Percentiles rank a stretch among this genome's conserved stretches.
phyloP scores from a whole-genome alignment of 2,113 vertebrate genomes.

The Pomatorhinus ruficollis region DNA sequence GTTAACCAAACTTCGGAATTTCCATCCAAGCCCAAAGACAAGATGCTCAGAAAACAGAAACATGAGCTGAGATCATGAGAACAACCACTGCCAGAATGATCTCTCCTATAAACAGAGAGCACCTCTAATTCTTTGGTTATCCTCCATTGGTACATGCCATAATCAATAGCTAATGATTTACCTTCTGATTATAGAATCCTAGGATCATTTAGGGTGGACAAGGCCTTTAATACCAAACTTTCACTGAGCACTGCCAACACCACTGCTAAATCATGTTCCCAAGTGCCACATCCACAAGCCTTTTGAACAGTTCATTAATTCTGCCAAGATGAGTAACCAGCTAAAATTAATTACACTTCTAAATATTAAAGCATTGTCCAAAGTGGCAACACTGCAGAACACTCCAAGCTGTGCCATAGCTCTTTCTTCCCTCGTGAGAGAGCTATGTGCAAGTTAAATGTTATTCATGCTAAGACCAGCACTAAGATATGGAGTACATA shows the following conservation, averaged over 20 bases:
- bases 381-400: accelerated
- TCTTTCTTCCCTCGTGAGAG: background rate
- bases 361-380: background rate
- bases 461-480: background rate
- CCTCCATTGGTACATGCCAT: accelerated
- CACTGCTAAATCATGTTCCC: background rate
- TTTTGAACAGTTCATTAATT: background rate
- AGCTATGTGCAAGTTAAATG: background rate
- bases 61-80: background rate
- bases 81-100: background rate
- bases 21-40: background rate
- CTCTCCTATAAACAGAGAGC: background rate
- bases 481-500: background rate
- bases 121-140: background rate
- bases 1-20: background rate
- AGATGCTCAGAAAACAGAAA: background rate
- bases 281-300: background rate
- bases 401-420: background rate
- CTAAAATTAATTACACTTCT: background rate
- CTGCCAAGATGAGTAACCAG: background rate
- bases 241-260: background rate
- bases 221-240: background rate
- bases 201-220: background rate
- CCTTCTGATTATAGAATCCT: background rate
- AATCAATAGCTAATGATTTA: background rate